Conservation (phyloP, 2,113 vertebrate genomes). For the Podarcis muralis region DNA sequence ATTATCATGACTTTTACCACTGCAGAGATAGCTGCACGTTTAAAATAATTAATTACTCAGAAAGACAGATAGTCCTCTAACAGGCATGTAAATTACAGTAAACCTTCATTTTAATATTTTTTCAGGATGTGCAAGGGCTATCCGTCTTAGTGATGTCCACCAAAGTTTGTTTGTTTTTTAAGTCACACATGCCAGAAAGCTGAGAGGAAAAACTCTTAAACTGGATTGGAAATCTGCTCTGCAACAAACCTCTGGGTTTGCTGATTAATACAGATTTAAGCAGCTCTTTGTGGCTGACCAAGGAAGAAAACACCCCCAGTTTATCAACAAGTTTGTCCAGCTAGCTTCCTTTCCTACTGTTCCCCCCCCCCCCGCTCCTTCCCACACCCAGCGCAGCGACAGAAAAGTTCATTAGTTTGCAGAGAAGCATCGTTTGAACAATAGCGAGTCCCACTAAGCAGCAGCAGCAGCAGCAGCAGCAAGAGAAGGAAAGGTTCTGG, state of each 20-base stretch:
- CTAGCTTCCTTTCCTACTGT: conserved; percentile 12
- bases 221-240: not conserved
- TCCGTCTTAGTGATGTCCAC: not conserved
- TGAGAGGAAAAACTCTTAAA: not conserved
- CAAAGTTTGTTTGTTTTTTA: not conserved
- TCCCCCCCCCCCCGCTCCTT: not conserved
- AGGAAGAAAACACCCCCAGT: not conserved
- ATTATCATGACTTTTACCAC: conserved; percentile 42
- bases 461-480: not conserved
- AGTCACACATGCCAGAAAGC: not conserved
- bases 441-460: conserved; percentile 6
- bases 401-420: not conserved
- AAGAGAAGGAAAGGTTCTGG: not conserved
- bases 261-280: not conserved
- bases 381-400: not conserved
- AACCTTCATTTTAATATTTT: not conserved
- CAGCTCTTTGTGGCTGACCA: not conserved
- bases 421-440: not conserved
- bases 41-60: not conserved
- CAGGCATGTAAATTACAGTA: conserved; percentile 44
- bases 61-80: conserved; percentile 31
- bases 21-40: conserved; percentile 43
- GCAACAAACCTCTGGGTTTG: not conserved
- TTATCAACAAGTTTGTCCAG: not conserved
- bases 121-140: not conserved